phyloP scores from a whole-genome alignment of 2,113 vertebrate genomes.

The Calyptommatus sinebrachiatus region DNA sequence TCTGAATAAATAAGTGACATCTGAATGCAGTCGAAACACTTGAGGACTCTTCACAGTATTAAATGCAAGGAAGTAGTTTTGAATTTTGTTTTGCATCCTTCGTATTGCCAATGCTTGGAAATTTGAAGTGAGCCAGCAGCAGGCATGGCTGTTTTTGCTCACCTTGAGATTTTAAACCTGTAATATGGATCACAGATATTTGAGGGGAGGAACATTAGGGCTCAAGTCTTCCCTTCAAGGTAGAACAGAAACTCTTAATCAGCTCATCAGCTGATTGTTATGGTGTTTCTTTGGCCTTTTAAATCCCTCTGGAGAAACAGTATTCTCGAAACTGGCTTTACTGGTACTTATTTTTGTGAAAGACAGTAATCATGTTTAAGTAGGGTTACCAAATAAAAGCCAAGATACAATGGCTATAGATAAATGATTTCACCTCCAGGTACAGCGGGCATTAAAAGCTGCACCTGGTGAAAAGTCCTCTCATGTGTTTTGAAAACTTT shows the following conservation, averaged over 20 bases:
- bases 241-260: background rate
- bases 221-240: background rate
- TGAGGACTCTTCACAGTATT: no score
- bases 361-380: background rate
- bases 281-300: no score
- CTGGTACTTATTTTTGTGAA: background rate
- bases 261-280: background rate
- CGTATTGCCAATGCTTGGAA: no score
- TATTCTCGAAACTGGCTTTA: background rate
- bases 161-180: background rate
- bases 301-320: background rate
- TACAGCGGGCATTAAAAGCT: no score
- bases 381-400: no score
- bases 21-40: no score
- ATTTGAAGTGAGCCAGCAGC: background rate
- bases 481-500: no score
- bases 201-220: background rate
- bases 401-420: no score
- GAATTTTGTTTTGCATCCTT: background rate
- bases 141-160: background rate
- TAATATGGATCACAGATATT: background rate
- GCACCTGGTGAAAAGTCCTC: no score
- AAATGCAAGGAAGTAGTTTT: background rate
- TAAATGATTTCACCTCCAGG: no score
- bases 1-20: no score